phyloP scores from a whole-genome alignment of 2,113 vertebrate species.

The Perca flavescens region DNA sequence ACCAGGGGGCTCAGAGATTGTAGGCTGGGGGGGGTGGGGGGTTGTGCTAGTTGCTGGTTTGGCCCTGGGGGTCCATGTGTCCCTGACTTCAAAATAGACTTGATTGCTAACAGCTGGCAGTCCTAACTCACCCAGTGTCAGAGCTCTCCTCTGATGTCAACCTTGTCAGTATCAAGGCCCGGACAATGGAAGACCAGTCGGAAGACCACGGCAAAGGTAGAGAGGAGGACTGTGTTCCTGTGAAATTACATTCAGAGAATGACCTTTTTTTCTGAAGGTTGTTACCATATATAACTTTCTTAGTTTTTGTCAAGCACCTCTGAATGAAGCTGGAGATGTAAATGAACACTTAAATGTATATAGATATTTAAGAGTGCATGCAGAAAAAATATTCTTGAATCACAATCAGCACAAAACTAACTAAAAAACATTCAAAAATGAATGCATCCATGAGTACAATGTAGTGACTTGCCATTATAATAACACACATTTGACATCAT shows the following conservation, averaged over 20 bases:
- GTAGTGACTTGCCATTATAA: background rate
- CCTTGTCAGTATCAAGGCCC: constrained; percentile 87
- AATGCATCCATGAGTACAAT: constrained; percentile 1
- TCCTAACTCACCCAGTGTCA: constrained; percentile 88
- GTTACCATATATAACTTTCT: constrained; percentile 65
- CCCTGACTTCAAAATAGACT: constrained; percentile 89
- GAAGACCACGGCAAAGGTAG: constrained; percentile 49
- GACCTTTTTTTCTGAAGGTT: constrained; percentile 63
- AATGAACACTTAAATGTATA: background rate
- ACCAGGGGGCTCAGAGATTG: constrained; percentile 77
- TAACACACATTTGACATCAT: background rate
- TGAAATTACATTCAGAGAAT: constrained; percentile 64
- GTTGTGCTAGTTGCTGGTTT: constrained; percentile 81
- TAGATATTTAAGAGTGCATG: background rate
- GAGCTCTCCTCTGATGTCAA: constrained; percentile 87
- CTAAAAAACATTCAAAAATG: background rate
- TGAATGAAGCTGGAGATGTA: constrained; percentile 1
- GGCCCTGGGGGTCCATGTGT: constrained; percentile 86
- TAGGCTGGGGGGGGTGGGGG: constrained; percentile 54
- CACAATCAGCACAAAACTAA: background rate
- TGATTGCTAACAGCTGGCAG: constrained; percentile 89
- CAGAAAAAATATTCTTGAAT: background rate
- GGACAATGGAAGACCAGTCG: constrained; percentile 78
- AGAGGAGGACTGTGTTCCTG: constrained; percentile 43
- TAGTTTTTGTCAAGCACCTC: constrained; percentile 48